Conservation (phyloP, 2,888 invertebrate genomes). For the Tipula vernalis region DNA sequence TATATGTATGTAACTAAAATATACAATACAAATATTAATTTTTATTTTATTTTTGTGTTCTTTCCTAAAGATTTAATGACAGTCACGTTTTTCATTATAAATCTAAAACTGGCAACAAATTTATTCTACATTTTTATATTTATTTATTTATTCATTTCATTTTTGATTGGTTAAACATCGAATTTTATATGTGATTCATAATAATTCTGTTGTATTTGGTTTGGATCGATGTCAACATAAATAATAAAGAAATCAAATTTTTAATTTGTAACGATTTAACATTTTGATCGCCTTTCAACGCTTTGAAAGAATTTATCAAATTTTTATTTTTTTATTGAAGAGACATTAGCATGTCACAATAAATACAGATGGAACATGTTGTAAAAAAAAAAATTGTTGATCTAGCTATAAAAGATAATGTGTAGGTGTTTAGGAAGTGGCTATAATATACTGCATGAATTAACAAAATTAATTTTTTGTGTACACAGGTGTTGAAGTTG, state of each 20-base stretch:
- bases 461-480: not conserved
- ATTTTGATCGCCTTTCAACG: not conserved
- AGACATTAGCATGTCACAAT: not conserved
- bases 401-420: not conserved
- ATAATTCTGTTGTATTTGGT: not conserved
- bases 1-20: not conserved
- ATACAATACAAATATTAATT: not conserved
- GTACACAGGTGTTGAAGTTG: not conserved
- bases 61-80: not conserved
- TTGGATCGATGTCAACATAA: not conserved
- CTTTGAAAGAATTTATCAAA: not conserved
- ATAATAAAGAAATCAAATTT: not conserved
- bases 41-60: not conserved
- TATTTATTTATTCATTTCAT: not conserved
- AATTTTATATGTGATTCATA: not conserved
- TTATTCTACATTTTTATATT: not conserved
- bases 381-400: not conserved
- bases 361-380: not conserved
- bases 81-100: not conserved
- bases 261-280: not conserved
- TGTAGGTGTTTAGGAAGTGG: too few species aligned
- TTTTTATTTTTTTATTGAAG: not conserved
- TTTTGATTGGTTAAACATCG: not conserved
- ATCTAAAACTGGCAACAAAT: not conserved
- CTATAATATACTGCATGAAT: not conserved